A percentile compares a stretch with the other conserved stretches of the same genome.
These are phyloP conservation scores for Trachymyrmex cornetzi DNA, from an alignment of 1,140 invertebrate species.

Conservation along the genomic window DNA sequence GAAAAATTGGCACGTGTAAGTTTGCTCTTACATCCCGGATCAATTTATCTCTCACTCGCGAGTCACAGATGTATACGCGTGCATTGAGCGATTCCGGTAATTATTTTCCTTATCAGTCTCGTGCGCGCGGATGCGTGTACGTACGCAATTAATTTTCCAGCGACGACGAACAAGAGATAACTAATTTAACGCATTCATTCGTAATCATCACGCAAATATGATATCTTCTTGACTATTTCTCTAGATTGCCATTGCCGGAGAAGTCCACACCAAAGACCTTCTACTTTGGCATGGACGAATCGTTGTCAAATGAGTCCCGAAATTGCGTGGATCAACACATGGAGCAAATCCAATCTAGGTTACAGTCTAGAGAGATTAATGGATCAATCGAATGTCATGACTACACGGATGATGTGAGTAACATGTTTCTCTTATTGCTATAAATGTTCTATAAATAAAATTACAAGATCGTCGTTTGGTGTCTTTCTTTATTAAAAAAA, in stretches of 20 bases:
- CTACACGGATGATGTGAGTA: slow-evolving; percentile 75
- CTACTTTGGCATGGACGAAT: slow-evolving; percentile 92
- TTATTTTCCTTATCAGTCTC: slow-evolving; percentile 41
- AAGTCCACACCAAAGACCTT: slow-evolving; percentile 89
- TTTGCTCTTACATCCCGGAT: slow-evolving; percentile 29
- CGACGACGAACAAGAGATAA: slow-evolving; percentile 11
- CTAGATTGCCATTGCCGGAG: slow-evolving; percentile 63
- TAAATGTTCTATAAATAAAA: not conserved
- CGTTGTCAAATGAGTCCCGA: slow-evolving; percentile 80
- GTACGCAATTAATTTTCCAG: not conserved
- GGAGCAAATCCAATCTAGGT: slow-evolving; percentile 64
- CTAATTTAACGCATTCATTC: slow-evolving; percentile 17
- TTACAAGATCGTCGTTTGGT: slow-evolving; percentile 11
- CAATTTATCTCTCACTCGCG: slow-evolving; percentile 42
- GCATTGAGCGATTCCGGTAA: slow-evolving; percentile 40
- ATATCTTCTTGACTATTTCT: not conserved
- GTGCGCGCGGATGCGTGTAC: not conserved
- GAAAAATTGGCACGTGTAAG: slow-evolving; percentile 78
- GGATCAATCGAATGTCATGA: slow-evolving; percentile 58
- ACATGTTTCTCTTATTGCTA: not conserved
- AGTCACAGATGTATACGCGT: not conserved
- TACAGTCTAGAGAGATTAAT: slow-evolving; percentile 59
- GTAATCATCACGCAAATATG: slow-evolving; percentile 4
- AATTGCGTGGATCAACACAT: slow-evolving; percentile 84
- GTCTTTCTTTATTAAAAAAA: slow-evolving; percentile 30